Percentiles rank a stretch among this genome's conserved stretches.
Evolutionary conservation across 2,797 vertebrate species (phyloP).

Genomic region (Heterohyrax brucei): DNA sequence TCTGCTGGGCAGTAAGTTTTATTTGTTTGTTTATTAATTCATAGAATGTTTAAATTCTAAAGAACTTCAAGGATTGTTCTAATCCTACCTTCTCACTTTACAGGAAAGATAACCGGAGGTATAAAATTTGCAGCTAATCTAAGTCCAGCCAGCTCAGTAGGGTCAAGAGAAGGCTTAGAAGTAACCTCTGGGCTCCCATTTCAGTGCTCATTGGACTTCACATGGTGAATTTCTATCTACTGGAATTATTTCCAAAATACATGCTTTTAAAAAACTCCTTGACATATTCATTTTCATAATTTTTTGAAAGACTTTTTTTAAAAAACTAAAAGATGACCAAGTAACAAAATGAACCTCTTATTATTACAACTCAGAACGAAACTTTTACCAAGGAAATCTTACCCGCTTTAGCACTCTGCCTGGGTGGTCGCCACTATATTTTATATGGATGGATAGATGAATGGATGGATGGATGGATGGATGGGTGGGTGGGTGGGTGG

Average conservation of each 20-base stretch:
- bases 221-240: conserved; percentile 44
- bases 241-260: neutral
- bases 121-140: neutral
- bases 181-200: neutral
- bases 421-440: neutral
- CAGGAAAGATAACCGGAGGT: conserved; percentile 5
- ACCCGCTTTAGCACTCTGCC: neutral
- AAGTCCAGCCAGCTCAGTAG: neutral
- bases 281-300: conserved; percentile 55
- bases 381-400: conserved; percentile 8
- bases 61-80: conserved; percentile 23
- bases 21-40: conserved; percentile 41
- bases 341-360: conserved; percentile 43
- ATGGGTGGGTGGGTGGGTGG: too few species aligned
- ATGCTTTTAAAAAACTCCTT: conserved; percentile 25
- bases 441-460: neutral
- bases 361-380: conserved; percentile 39
- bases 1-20: neutral
- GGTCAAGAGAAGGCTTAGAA: neutral
- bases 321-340: conserved; percentile 41
- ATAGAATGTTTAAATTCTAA: conserved; percentile 39
- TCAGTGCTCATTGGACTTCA: neutral
- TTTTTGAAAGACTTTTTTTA: conserved; percentile 54
- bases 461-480: neutral
- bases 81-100: neutral